Percentiles rank a stretch among this genome's conserved stretches.
Conservation (phyloP, 2,888 invertebrate genomes). For the Zootermopsis nevadensis region DNA sequence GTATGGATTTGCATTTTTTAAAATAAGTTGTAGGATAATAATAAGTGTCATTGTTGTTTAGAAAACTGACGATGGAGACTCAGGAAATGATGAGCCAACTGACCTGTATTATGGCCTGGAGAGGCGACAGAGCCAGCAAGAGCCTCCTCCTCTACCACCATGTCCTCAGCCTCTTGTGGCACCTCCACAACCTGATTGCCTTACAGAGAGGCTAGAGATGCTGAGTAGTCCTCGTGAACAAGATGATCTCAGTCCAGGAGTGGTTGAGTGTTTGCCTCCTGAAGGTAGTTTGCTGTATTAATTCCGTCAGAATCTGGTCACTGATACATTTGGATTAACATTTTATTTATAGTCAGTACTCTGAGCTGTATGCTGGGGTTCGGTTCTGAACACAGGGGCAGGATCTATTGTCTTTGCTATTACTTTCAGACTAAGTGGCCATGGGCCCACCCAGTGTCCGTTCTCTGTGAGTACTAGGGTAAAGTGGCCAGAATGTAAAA, state of each 20-base stretch:
- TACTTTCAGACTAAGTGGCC: too few relatives aligned
- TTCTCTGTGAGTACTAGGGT: too few relatives aligned
- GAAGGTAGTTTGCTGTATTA: conserved; percentile 67
- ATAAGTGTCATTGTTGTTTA: conserved; percentile 56
- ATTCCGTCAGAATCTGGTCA: too few relatives aligned
- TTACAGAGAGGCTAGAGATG: conserved; percentile 72
- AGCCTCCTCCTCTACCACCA: conserved; percentile 53
- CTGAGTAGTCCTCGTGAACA: conserved; percentile 70
- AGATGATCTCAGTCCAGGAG: conserved; percentile 71
- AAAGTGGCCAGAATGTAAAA: too few relatives aligned
- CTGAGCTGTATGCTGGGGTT: too few relatives aligned
- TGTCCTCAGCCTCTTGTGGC: conserved; percentile 38
- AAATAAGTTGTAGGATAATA: neutral
- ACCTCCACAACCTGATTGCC: conserved; percentile 57
- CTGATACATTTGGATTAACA: too few relatives aligned
- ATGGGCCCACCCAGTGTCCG: too few relatives aligned
- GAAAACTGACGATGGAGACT: conserved; percentile 90
- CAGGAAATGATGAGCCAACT: conserved; percentile 93
- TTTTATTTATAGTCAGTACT: neutral
- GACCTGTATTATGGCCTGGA: conserved; percentile 71
- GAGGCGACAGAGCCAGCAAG: conserved; percentile 63
- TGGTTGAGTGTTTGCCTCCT: conserved; percentile 78
- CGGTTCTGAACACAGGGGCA: too few relatives aligned
- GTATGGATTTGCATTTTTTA: too few relatives aligned
- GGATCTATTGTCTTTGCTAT: too few relatives aligned